Conservation (phyloP, 2,888 invertebrate species). For the Trachelus tabidus region DNA sequence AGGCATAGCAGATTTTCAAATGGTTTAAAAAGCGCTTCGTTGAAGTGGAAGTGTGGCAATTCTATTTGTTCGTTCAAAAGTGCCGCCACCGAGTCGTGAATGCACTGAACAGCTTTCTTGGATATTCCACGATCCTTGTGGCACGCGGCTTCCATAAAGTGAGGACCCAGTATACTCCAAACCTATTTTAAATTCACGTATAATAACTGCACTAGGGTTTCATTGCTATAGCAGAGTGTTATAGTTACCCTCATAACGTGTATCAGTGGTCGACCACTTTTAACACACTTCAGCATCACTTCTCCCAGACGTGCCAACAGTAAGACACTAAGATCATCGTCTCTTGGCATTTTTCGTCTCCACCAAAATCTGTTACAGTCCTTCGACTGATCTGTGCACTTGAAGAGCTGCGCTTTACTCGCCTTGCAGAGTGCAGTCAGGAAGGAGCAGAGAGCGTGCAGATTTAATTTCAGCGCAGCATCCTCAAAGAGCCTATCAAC, state of each 20-base stretch:
- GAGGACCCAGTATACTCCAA: conserved; percentile 93
- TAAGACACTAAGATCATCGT: conserved; percentile 64
- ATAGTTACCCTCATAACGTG: conserved; percentile 82
- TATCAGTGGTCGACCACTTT: conserved; percentile 87
- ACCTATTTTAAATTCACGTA: conserved; percentile 53
- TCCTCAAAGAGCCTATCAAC: conserved; percentile 92
- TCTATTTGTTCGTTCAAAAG: conserved; percentile 89
- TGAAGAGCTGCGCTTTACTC: conserved; percentile 79
- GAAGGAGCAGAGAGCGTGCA: conserved; percentile 86
- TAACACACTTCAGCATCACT: conserved; percentile 86
- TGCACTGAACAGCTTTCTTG: conserved; percentile 90
- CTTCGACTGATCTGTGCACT: conserved; percentile 49
- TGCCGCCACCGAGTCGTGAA: conserved; percentile 92
- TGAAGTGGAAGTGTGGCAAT: conserved; percentile 93
- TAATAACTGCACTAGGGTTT: background rate
- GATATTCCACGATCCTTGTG: conserved; percentile 90
- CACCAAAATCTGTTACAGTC: conserved; percentile 60
- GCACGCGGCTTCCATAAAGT: conserved; percentile 95
- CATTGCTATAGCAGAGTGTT: background rate
- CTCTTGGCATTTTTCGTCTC: conserved; percentile 59
- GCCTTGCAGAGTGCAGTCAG: conserved; percentile 84
- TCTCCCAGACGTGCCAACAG: conserved; percentile 88
- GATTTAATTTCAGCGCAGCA: conserved; percentile 86
- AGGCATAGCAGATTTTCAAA: conserved; percentile 94
- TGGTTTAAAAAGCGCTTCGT: conserved; percentile 93